Conservation (phyloP, 2,113 vertebrate species). For the Choloepus hoffmanni region DNA sequence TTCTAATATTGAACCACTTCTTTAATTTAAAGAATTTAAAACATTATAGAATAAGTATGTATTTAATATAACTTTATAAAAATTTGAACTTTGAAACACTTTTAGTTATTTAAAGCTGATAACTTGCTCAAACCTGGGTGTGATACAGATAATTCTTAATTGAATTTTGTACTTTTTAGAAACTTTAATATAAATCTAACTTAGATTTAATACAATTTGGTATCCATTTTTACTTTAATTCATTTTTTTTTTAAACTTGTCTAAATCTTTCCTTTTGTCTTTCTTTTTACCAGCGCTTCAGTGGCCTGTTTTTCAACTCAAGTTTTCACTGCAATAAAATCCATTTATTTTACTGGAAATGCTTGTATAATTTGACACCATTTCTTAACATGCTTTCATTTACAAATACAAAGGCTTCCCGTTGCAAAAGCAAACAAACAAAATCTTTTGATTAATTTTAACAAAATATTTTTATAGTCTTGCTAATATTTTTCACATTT, state of each 20-base stretch:
- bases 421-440: slow-evolving; percentile 15
- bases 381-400: slow-evolving; percentile 57
- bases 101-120: slow-evolving; percentile 66
- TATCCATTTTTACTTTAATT: slow-evolving; percentile 50
- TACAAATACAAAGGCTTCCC: slow-evolving; percentile 47
- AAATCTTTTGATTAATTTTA: slow-evolving; percentile 29
- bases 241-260: slow-evolving; percentile 1
- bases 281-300: slow-evolving; percentile 5
- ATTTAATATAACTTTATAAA: slow-evolving; percentile 72
- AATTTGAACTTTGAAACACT: slow-evolving; percentile 68
- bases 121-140: slow-evolving; percentile 2
- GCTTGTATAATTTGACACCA: slow-evolving; percentile 59
- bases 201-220: slow-evolving; percentile 1
- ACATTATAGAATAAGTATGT: slow-evolving; percentile 66
- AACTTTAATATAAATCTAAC: slow-evolving; percentile 32
- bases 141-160: background rate
- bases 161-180: slow-evolving; percentile 11
- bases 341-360: slow-evolving; percentile 52
- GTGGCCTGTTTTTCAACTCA: slow-evolving; percentile 42
- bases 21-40: slow-evolving; percentile 60
- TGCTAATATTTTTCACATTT: slow-evolving; percentile 44
- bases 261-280: slow-evolving; percentile 32
- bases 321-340: slow-evolving; percentile 49
- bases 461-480: slow-evolving; percentile 31
- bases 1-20: slow-evolving; percentile 13